Percentiles rank a stretch among this genome's conserved stretches.
These are phyloP conservation scores for Urocynchramus pylzowi DNA, from an alignment of 2,113 vertebrate genomes.

Conservation along the genomic window DNA sequence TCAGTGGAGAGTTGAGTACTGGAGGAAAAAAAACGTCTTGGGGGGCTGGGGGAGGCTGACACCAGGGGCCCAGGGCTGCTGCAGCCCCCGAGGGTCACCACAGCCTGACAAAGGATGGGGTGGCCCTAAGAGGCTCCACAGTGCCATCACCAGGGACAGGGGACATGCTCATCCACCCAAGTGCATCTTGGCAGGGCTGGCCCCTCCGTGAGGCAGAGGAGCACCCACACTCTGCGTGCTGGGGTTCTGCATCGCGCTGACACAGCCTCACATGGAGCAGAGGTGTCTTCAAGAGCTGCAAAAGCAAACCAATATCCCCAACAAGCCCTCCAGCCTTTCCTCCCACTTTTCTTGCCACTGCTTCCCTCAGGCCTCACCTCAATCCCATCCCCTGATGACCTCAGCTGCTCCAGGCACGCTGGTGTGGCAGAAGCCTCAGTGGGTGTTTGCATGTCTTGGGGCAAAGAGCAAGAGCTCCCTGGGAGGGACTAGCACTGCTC, in stretches of 20 bases:
- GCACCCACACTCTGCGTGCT: neutral
- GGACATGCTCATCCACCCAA: neutral
- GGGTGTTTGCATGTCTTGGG: neutral
- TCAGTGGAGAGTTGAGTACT: neutral
- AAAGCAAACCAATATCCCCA: neutral
- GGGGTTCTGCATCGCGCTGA: neutral
- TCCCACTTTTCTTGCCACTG: neutral
- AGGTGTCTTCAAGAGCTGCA: neutral
- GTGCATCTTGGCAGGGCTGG: neutral
- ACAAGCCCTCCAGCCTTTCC: neutral
- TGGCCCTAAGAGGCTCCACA: neutral
- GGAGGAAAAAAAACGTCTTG: neutral
- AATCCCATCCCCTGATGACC: neutral
- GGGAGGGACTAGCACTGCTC: neutral
- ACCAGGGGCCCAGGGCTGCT: neutral
- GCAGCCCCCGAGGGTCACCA: neutral
- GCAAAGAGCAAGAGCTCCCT: neutral
- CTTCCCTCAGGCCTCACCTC: neutral
- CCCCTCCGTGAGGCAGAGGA: neutral
- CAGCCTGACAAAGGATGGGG: neutral
- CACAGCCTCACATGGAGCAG: neutral
- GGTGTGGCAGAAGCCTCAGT: neutral
- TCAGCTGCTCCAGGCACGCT: neutral
- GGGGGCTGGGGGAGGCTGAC: too few relatives aligned
- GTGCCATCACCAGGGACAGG: neutral